Conservation (phyloP, 2,113 vertebrate genomes). For the Campylomormyrus tamandua region DNA sequence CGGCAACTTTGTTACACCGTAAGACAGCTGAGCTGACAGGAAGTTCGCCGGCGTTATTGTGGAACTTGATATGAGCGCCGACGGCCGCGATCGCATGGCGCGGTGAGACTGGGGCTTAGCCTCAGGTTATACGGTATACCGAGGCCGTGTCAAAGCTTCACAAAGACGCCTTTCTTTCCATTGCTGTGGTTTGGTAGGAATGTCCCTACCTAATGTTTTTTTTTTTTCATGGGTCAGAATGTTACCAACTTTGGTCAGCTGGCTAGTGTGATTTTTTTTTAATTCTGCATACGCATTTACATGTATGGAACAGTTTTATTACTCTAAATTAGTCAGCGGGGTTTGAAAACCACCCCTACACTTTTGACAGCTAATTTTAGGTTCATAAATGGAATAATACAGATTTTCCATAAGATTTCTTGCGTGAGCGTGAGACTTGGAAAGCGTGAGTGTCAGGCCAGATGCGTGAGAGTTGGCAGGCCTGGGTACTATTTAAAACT, state of each 20-base stretch:
- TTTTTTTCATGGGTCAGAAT: neutral
- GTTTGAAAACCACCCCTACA: neutral
- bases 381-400: neutral
- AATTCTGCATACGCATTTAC: neutral
- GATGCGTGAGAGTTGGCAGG: neutral
- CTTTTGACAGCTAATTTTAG: neutral
- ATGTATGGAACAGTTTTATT: neutral
- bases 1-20: neutral
- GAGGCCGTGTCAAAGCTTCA: neutral
- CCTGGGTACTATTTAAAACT: neutral
- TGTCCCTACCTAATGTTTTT: neutral
- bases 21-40: neutral
- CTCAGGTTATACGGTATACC: neutral
- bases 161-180: neutral
- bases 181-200: constrained; percentile 16
- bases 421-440: neutral
- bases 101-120: neutral
- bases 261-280: neutral
- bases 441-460: neutral
- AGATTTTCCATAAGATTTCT: neutral
- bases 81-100: neutral
- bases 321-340: neutral
- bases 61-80: neutral
- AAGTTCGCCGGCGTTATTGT: neutral
- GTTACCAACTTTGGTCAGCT: no score